phyloP scores from a whole-genome alignment of 2,113 vertebrate species.

The Trematomus loennbergii region DNA sequence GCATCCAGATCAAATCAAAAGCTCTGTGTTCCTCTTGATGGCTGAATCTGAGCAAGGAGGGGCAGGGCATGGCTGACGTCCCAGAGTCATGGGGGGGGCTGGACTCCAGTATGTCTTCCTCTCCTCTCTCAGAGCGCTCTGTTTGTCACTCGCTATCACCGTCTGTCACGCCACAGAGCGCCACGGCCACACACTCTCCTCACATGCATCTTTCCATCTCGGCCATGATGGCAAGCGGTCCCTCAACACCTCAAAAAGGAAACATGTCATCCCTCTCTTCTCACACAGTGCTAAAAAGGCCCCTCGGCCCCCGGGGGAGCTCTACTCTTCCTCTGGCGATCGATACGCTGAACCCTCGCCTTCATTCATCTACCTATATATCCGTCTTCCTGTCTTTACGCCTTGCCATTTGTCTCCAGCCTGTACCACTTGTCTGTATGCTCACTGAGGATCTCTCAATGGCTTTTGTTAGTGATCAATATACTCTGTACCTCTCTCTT shows the following conservation, averaged over 20 bases:
- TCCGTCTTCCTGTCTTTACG: conserved; percentile 72
- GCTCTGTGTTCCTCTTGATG: conserved; percentile 33
- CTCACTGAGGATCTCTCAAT: conserved; percentile 45
- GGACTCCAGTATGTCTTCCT: conserved; percentile 72
- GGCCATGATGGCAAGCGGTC: conserved; percentile 30
- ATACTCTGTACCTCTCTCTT: conserved; percentile 24
- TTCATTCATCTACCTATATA: conserved; percentile 70
- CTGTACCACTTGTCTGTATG: conserved; percentile 28
- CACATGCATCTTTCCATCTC: conserved; percentile 58
- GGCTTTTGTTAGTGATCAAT: conserved; percentile 59
- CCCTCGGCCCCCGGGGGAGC: conserved; percentile 49
- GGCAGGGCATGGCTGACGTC: conserved; percentile 69
- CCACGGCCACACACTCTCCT: conserved; percentile 55
- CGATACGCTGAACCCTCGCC: conserved; percentile 64
- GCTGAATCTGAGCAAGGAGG: conserved; percentile 38
- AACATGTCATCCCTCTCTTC: conserved; percentile 71
- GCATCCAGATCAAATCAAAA: conserved; percentile 45
- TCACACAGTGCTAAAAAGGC: conserved; percentile 70
- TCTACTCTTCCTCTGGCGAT: conserved; percentile 71
- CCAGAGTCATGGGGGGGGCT: conserved; percentile 67
- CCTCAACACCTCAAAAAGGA: conserved; percentile 61
- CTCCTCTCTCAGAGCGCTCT: conserved; percentile 73
- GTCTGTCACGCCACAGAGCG: conserved; percentile 73
- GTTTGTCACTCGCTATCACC: conserved; percentile 73
- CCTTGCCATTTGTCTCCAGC: conserved; percentile 55